Conservation (phyloP, 2,113 vertebrate species). For the Pseudonaja textilis region DNA sequence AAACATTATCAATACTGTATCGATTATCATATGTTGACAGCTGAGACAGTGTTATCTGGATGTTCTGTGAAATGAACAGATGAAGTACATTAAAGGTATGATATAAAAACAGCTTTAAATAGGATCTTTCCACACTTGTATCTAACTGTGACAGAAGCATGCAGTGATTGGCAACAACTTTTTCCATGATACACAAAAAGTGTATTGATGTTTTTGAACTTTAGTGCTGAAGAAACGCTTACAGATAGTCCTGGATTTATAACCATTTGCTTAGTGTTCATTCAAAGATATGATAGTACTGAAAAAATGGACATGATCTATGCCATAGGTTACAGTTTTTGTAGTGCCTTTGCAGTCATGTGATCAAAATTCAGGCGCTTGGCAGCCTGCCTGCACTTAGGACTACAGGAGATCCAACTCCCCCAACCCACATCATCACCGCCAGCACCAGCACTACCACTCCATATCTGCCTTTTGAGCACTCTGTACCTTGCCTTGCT, state of each 20-base stretch:
- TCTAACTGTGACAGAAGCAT: neutral
- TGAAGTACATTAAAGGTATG: neutral
- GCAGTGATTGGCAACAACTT: neutral
- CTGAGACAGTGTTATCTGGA: neutral
- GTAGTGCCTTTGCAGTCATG: too few relatives aligned
- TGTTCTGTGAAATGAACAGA: neutral
- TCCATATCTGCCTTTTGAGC: too few relatives aligned
- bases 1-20: neutral
- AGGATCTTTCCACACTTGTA: neutral
- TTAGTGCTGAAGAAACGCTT: neutral
- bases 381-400: too few relatives aligned
- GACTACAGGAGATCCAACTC: too few relatives aligned
- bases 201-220: neutral
- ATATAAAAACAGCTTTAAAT: neutral
- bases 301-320: too few relatives aligned
- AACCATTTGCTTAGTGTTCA: too few relatives aligned
- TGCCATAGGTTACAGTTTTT: too few relatives aligned
- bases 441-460: too few relatives aligned
- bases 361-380: too few relatives aligned
- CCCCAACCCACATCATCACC: too few relatives aligned
- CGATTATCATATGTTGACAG: neutral
- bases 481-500: too few relatives aligned
- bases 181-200: neutral
- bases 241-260: neutral
- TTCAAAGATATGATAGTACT: too few relatives aligned